These are phyloP conservation scores for Gadus chalcogrammus DNA, from an alignment of 2,113 vertebrate species.

Conservation along the genomic window DNA sequence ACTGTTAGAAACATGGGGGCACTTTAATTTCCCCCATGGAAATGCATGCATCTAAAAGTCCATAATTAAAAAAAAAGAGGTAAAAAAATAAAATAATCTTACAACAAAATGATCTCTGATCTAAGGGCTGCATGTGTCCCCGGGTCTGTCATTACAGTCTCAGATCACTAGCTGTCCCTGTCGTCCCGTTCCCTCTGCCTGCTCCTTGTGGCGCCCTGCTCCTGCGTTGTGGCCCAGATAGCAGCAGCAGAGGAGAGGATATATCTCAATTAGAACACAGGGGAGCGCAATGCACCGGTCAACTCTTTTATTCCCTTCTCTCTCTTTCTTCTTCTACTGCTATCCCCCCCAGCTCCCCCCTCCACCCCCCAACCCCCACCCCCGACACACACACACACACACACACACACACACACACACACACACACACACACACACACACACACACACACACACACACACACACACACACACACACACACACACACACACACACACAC, in stretches of 20 bases:
- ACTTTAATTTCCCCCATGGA: too few species aligned
- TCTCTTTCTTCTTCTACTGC: slow-evolving; percentile 19
- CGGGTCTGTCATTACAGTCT: slow-evolving; percentile 62
- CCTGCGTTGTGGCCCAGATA: slow-evolving; percentile 36
- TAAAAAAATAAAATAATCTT: too few species aligned
- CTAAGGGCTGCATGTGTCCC: slow-evolving; percentile 53
- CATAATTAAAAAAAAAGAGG: too few species aligned
- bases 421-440: not conserved
- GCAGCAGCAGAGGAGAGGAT: slow-evolving; percentile 36
- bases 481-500: not conserved
- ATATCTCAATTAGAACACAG: slow-evolving; percentile 48
- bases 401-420: not conserved
- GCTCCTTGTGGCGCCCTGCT: slow-evolving; percentile 7
- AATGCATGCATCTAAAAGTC: too few species aligned
- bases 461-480: slow-evolving; percentile 8
- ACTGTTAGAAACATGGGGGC: too few species aligned
- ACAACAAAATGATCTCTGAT: slow-evolving; percentile 11
- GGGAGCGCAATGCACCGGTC: slow-evolving; percentile 24
- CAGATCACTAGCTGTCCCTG: slow-evolving; percentile 49
- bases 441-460: not conserved
- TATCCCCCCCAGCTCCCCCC: not conserved
- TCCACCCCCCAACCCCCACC: too few species aligned
- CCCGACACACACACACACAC: too few species aligned
- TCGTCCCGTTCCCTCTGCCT: not conserved
- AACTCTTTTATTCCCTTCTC: slow-evolving; percentile 5